A percentile compares a stretch with the other conserved stretches of the same genome.
Conservation (phyloP, 1,140 invertebrate species). For the Reticulitermes speratus region DNA sequence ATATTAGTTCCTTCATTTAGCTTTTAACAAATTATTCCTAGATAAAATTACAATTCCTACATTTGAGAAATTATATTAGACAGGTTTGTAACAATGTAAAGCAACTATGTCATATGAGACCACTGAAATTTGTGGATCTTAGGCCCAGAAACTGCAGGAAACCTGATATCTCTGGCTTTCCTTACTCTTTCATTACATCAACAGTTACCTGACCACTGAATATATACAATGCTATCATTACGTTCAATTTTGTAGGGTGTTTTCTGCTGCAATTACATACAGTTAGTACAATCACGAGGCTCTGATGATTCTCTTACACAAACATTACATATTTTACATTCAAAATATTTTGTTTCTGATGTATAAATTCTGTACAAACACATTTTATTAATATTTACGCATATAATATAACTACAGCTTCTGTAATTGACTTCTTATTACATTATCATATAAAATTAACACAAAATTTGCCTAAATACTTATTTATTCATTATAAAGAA, state of each 20-base stretch:
- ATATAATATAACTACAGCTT: not conserved
- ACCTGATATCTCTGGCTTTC: not conserved
- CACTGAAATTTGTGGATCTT: not conserved
- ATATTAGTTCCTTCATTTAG: not conserved
- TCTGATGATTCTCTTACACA: not conserved
- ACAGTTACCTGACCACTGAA: not conserved
- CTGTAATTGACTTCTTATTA: conserved; percentile 17
- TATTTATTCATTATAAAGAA: conserved; percentile 2
- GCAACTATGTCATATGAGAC: not conserved
- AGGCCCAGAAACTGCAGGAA: not conserved
- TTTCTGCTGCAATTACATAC: not conserved
- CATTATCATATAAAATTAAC: conserved; percentile 15
- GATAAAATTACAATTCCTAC: not conserved
- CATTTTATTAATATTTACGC: not conserved
- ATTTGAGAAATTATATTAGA: not conserved
- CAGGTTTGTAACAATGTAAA: not conserved
- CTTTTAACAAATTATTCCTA: not conserved
- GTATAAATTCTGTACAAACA: conserved; percentile 16
- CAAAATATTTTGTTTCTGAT: conserved; percentile 19
- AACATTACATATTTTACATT: conserved; percentile 1
- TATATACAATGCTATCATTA: not conserved
- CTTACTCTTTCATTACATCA: not conserved
- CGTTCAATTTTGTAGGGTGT: not conserved
- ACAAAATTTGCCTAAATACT: not conserved
- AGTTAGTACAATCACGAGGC: not conserved